Evolutionary conservation across 2,113 vertebrate species (phyloP).

Genomic region (Aphyosemion australe): DNA sequence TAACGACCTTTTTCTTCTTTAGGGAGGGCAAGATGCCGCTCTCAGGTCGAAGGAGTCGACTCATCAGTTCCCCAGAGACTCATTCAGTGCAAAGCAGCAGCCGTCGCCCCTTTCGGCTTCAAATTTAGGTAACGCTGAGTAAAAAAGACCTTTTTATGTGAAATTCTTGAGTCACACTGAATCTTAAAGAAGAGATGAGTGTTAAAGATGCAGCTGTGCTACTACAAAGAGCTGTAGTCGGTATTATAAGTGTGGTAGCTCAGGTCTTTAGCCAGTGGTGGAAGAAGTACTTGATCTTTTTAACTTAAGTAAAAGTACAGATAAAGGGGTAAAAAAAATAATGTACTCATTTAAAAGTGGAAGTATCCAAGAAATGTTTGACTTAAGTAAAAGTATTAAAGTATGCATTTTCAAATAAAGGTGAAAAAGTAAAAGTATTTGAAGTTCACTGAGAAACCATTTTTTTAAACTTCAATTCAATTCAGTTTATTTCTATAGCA

Average conservation of each 20-base stretch:
- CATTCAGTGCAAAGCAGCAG: conserved; percentile 54
- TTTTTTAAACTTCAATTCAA: too few species aligned
- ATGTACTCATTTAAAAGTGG: too few species aligned
- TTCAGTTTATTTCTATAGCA: too few species aligned
- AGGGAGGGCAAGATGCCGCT: conserved; percentile 35
- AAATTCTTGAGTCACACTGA: conserved; percentile 24
- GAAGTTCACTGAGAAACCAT: too few species aligned
- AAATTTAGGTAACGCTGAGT: conserved; percentile 65
- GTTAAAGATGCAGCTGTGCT: conserved; percentile 15
- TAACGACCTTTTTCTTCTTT: conserved; percentile 14
- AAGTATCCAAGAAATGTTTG: too few species aligned
- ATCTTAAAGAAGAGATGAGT: conserved; percentile 11
- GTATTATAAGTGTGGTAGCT: neutral
- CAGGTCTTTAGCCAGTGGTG: too few species aligned
- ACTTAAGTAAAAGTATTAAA: too few species aligned
- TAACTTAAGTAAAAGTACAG: too few species aligned
- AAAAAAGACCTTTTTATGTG: conserved; percentile 30
- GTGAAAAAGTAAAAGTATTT: too few species aligned
- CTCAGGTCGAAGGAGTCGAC: conserved; percentile 34
- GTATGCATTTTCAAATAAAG: too few species aligned
- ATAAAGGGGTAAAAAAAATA: too few species aligned
- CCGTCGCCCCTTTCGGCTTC: conserved; percentile 30
- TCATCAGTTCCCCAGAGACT: conserved; percentile 41
- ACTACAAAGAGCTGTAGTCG: conserved; percentile 13
- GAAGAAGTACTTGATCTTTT: too few species aligned